phyloP scores from a whole-genome alignment of 2,113 vertebrate genomes.

The Colossoma macropomum region DNA sequence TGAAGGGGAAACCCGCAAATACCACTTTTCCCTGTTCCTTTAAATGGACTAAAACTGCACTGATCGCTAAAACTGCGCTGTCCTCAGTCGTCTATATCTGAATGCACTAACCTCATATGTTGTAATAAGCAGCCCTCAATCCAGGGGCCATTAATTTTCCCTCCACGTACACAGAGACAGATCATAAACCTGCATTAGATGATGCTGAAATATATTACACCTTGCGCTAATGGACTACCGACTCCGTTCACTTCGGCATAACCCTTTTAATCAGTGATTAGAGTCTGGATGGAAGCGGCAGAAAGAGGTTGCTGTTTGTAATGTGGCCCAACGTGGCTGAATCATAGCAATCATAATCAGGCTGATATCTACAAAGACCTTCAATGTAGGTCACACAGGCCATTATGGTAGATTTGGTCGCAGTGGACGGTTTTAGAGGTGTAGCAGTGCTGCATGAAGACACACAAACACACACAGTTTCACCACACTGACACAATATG shows the following conservation, averaged over 20 bases:
- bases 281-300: neutral
- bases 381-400: neutral
- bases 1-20: neutral
- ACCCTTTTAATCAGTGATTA: conserved; percentile 3
- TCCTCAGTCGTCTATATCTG: neutral
- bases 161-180: neutral
- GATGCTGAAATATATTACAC: neutral
- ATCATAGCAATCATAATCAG: conserved; percentile 3
- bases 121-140: neutral
- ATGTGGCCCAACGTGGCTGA: neutral
- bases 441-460: neutral
- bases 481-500: neutral
- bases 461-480: neutral
- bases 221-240: neutral
- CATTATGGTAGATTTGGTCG: neutral
- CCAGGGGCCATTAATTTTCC: neutral
- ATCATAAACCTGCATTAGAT: conserved; percentile 6
- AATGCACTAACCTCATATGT: neutral
- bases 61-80: neutral
- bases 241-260: neutral
- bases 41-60: neutral
- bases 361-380: neutral
- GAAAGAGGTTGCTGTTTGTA: neutral
- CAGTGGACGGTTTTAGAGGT: neutral
- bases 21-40: neutral